phyloP scores from a whole-genome alignment of 2,797 vertebrate species.

The Natrix natrix region DNA sequence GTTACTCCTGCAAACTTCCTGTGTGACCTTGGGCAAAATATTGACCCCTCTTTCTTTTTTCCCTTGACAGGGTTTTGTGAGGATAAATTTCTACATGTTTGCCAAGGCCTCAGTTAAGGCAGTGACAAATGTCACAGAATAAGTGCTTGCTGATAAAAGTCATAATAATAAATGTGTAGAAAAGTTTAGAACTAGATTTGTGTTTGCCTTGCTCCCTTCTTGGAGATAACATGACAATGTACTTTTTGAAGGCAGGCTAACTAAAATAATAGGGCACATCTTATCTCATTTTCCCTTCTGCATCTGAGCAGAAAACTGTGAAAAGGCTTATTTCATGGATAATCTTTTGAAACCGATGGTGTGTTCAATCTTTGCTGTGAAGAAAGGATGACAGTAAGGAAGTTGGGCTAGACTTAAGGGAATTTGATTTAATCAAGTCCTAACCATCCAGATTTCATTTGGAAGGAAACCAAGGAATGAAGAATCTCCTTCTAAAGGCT shows the following conservation, averaged over 20 bases:
- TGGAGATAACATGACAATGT: constrained; percentile 3
- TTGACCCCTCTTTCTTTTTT: constrained; percentile 31
- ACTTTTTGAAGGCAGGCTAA: constrained; percentile 18
- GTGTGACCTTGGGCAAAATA: constrained; percentile 48
- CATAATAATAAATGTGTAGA: constrained; percentile 50
- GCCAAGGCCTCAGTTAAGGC: constrained; percentile 42
- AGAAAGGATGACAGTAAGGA: background rate
- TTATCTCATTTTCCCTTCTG: constrained; percentile 33
- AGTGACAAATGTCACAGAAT: constrained; percentile 46
- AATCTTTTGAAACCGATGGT: background rate
- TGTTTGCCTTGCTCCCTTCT: background rate
- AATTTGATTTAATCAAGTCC: background rate
- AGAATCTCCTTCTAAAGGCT: background rate
- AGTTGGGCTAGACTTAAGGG: background rate
- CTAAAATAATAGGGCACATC: constrained; percentile 8
- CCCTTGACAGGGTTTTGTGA: constrained; percentile 30
- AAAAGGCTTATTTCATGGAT: constrained; percentile 23
- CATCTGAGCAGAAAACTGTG: constrained; percentile 15
- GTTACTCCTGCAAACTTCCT: constrained; percentile 44
- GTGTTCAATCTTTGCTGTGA: background rate
- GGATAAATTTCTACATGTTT: constrained; percentile 50
- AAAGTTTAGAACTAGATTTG: constrained; percentile 41
- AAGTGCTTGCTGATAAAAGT: constrained; percentile 56
- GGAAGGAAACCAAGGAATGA: background rate
- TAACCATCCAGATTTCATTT: background rate